Evolutionary conservation across 2,113 vertebrate species (phyloP).

Genomic region (Thymallus thymallus): DNA sequence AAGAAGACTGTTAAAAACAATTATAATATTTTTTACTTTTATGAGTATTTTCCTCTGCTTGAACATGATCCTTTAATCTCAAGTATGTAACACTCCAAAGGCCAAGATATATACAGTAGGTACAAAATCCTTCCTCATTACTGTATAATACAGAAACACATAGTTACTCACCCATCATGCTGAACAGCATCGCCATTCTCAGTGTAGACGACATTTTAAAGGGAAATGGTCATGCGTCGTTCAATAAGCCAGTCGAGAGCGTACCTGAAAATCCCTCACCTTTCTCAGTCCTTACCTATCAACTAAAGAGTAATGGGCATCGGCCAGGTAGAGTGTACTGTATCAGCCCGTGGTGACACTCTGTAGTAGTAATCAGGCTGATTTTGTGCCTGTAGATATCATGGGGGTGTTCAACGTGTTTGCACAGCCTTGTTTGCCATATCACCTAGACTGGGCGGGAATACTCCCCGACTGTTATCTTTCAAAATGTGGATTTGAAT

Average conservation of each 20-base stretch:
- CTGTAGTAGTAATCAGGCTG: constrained; percentile 11
- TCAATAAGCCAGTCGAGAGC: not conserved
- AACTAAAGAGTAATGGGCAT: not conserved
- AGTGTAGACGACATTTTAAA: constrained; percentile 36
- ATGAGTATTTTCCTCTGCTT: not conserved
- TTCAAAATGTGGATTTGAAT: not conserved
- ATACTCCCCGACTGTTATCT: not conserved
- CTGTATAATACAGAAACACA: not conserved
- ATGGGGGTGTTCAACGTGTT: constrained; percentile 27
- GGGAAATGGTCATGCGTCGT: not conserved
- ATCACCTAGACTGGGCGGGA: constrained; percentile 45
- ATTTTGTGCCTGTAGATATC: constrained; percentile 46
- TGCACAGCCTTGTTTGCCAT: constrained; percentile 56
- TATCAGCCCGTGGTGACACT: not conserved
- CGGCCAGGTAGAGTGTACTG: not conserved
- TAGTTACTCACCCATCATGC: constrained; percentile 43
- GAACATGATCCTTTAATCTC: too few species aligned
- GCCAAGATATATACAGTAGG: not conserved
- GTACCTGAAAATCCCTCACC: not conserved
- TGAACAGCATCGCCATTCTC: constrained; percentile 35
- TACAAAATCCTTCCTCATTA: not conserved
- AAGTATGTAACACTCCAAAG: not conserved
- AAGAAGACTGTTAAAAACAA: not conserved
- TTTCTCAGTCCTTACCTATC: not conserved
- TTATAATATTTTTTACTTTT: not conserved